Base-by-base conservation (phyloP, 2,888 invertebrate species). In the Zygaena filipendulae region DNA sequence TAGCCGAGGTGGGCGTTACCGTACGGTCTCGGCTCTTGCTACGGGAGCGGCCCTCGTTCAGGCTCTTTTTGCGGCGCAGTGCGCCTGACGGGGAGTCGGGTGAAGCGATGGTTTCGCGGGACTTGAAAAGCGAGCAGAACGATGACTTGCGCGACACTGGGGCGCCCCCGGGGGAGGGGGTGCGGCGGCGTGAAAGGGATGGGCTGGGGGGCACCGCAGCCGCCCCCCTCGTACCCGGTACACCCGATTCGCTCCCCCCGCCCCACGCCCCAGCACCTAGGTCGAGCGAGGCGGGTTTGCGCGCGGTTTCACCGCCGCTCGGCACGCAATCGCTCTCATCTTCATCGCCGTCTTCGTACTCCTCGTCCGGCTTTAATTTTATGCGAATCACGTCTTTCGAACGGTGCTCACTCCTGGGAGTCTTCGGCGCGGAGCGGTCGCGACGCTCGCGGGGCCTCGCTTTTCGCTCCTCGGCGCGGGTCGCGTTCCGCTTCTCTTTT, bases 121-220 rank as follows among this genome's bases (percentile, higher is more conserved):
- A 87, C 58, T 88, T 87, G 52, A 92, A 92, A 22, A 92, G 63
- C 3, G 91, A 91, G 32, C 90, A 87, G 52, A 92, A 91, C 16
- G 91, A 92, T 45, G 89, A 91, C 59, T 91, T 90, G 20, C 92
- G 82, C 0, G 91, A 91, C 0, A 85, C 80, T 0, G 84, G 81
- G 0, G 70, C 70, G 1, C 84, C 83, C 1, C 83, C 46, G 1
- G 91, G 91, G 2, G 92, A 91, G 1, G 91, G 91, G 1, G 84
- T 82, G 13, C 84, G 59, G 20, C 63, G 55, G 5, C 61, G 54
- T 3, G 36, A 31, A 2, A 36, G 33, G 23, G 47, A 63, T 36
- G 47, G 24, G 27, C 48, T 19, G 8, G 79, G 57, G 13, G 52
- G 46, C 27, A 55, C 53, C 13, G 62, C 45, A 25, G 58, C 47